These are phyloP conservation scores for Oenanthe melanoleuca DNA, from an alignment of 2,113 vertebrate genomes.

Conservation along the genomic window DNA sequence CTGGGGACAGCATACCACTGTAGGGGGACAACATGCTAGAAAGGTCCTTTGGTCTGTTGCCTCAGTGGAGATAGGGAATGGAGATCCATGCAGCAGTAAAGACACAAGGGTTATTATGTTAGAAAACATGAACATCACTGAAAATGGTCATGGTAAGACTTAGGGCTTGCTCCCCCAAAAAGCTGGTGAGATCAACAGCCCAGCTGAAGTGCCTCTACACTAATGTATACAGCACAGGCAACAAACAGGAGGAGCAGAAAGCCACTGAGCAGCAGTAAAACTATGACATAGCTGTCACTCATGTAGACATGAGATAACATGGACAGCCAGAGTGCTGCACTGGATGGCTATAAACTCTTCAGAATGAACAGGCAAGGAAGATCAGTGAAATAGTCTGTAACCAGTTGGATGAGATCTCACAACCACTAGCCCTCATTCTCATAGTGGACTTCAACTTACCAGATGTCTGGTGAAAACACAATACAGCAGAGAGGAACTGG, in stretches of 20 bases:
- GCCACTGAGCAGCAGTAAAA: background rate
- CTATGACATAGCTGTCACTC: background rate
- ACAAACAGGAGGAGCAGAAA: background rate
- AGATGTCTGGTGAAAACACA: background rate
- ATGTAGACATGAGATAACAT: background rate
- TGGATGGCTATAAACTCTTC: background rate
- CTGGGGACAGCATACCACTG: background rate
- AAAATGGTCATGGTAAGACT: background rate
- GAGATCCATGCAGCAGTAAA: background rate
- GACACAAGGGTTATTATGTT: background rate
- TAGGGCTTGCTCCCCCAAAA: background rate
- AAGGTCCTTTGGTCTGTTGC: background rate
- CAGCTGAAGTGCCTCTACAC: background rate
- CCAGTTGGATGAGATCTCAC: background rate
- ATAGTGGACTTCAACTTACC: background rate
- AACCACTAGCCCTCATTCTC: background rate
- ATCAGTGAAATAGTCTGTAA: fast-evolving
- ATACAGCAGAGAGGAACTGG: background rate
- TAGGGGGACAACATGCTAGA: background rate
- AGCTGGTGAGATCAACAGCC: background rate
- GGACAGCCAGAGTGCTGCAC: background rate
- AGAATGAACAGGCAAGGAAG: background rate
- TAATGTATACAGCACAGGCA: background rate
- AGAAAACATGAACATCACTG: background rate
- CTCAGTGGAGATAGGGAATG: background rate